Evolutionary conservation across 2,888 invertebrate genomes (phyloP).

Genomic region (Himalopsyche kuldschensis): DNA sequence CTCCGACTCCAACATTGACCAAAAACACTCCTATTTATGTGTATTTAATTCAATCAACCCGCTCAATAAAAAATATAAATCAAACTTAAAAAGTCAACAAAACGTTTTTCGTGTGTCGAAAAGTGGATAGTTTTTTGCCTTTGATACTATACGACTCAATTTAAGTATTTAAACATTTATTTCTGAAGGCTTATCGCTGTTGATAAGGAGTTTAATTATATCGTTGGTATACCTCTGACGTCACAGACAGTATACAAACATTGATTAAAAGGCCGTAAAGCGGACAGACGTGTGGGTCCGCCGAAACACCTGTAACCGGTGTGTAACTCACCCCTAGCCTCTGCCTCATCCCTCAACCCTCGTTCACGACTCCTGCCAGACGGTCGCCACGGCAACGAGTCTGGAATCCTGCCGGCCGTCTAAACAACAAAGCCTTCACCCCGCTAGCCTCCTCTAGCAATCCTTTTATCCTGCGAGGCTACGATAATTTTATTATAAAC

Average conservation of each 20-base stretch:
- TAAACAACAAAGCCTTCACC: conserved; percentile 21
- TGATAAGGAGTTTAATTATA: background rate
- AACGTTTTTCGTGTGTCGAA: too few relatives aligned
- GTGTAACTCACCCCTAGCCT: background rate
- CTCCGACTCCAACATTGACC: too few relatives aligned
- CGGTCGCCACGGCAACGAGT: conserved; percentile 36
- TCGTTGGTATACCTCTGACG: background rate
- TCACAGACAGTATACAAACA: background rate
- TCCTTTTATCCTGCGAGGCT: background rate
- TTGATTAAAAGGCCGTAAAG: background rate
- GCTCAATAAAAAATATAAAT: too few relatives aligned
- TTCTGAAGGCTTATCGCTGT: background rate
- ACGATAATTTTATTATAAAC: background rate
- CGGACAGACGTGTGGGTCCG: conserved; percentile 1
- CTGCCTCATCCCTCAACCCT: background rate
- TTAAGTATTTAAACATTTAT: background rate
- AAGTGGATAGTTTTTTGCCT: too few relatives aligned
- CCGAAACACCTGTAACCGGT: conserved; percentile 16
- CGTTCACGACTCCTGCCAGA: conserved; percentile 6
- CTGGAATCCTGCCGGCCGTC: conserved; percentile 37
- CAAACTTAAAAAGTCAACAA: too few relatives aligned
- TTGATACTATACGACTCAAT: too few relatives aligned
- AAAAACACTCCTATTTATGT: too few relatives aligned
- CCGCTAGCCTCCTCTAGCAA: conserved; percentile 9
- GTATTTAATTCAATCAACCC: too few relatives aligned